These are phyloP conservation scores for Hymenochirus boettgeri DNA, from an alignment of 2,113 vertebrate species.

Conservation along the genomic window DNA sequence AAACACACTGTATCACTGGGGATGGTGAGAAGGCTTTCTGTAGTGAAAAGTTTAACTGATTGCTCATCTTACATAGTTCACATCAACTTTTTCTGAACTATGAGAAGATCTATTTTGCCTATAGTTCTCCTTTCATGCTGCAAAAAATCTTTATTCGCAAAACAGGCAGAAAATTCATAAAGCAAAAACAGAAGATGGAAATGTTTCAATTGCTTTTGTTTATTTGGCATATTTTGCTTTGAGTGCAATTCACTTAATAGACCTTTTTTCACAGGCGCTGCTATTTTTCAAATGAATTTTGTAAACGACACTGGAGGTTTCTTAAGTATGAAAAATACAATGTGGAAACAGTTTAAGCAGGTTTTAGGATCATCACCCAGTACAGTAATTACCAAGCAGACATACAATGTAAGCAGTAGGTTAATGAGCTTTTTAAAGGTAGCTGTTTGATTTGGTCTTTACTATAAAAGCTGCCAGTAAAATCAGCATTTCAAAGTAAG, in stretches of 20 bases:
- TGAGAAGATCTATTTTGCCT: too few relatives aligned
- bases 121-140: too few relatives aligned
- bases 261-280: neutral
- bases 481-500: conserved; percentile 16
- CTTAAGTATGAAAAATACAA: conserved; percentile 22
- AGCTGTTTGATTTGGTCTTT: conserved; percentile 30
- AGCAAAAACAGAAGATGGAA: too few relatives aligned
- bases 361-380: conserved; percentile 28
- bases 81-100: too few relatives aligned
- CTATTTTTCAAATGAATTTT: conserved; percentile 33
- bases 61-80: too few relatives aligned
- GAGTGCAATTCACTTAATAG: conserved; percentile 14
- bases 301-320: conserved; percentile 28
- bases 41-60: too few relatives aligned
- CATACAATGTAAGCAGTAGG: conserved; percentile 35
- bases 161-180: too few relatives aligned
- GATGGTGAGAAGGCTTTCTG: too few relatives aligned
- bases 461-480: conserved; percentile 26
- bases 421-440: conserved; percentile 36
- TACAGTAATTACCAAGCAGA: conserved; percentile 40
- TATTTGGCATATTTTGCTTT: neutral
- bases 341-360: conserved; percentile 12
- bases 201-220: too few relatives aligned
- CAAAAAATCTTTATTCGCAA: too few relatives aligned
- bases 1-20: too few relatives aligned